A percentile compares a stretch with the other conserved stretches of the same genome.
These are phyloP conservation scores for Nycteola revayana DNA, from an alignment of 2,888 invertebrate species.

Conservation along the genomic window DNA sequence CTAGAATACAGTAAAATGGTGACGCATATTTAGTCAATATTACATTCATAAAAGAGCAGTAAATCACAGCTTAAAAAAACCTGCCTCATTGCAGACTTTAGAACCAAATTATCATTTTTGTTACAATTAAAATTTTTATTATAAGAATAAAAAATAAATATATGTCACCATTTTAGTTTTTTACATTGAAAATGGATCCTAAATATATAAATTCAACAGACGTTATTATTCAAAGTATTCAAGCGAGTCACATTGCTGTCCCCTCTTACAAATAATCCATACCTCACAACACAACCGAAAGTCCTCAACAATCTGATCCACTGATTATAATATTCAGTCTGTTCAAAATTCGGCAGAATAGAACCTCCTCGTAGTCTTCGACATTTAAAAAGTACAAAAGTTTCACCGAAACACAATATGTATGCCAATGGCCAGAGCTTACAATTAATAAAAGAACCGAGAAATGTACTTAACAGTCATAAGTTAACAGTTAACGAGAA, in stretches of 20 bases:
- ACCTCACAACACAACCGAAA: slow-evolving; percentile 22
- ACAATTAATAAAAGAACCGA: slow-evolving; percentile 42
- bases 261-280: slow-evolving; percentile 23
- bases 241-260: slow-evolving; percentile 32
- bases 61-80: no score
- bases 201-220: slow-evolving; percentile 36
- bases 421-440: slow-evolving; percentile 32
- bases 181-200: slow-evolving; percentile 35
- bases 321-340: slow-evolving; percentile 27
- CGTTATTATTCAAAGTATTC: slow-evolving; percentile 29
- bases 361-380: slow-evolving; percentile 24
- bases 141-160: slow-evolving; percentile 8
- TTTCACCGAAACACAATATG: slow-evolving; percentile 27
- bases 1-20: slow-evolving; percentile 23
- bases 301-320: slow-evolving; percentile 20
- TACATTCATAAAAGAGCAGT: neutral
- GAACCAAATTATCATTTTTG: no score
- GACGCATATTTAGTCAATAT: slow-evolving; percentile 12
- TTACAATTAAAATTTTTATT: no score
- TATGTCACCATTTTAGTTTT: slow-evolving; percentile 24
- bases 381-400: slow-evolving; percentile 34
- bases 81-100: no score
- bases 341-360: slow-evolving; percentile 31
- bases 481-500: slow-evolving; percentile 52
- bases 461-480: slow-evolving; percentile 67